Conservation (phyloP, 2,797 vertebrate species). For the Sciurus carolinensis region DNA sequence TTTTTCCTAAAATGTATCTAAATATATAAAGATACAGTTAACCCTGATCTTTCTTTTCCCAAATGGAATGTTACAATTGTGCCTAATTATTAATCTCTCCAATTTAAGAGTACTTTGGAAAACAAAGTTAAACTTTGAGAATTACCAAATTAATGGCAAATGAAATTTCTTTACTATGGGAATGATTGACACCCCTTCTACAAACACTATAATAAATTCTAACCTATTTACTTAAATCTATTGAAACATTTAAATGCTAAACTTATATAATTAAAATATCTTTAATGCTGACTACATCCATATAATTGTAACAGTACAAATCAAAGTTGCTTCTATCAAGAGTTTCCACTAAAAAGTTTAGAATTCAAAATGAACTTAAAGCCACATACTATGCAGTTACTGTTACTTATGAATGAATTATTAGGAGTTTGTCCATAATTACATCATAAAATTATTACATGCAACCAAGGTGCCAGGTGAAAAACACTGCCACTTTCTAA, state of each 20-base stretch:
- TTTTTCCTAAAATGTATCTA: not conserved
- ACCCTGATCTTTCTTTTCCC: not conserved
- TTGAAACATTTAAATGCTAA: conserved; percentile 52
- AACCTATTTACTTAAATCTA: conserved; percentile 26
- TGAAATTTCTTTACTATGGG: not conserved
- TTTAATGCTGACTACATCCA: not conserved
- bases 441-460: conserved; percentile 65
- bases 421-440: conserved; percentile 41
- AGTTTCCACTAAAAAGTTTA: conserved; percentile 65
- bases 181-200: not conserved
- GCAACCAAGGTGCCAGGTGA: not conserved
- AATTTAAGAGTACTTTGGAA: conserved; percentile 10
- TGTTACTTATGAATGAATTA: conserved; percentile 9
- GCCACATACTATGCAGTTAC: conserved; percentile 56
- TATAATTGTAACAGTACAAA: not conserved
- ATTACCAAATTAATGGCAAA: conserved; percentile 17
- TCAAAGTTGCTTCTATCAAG: not conserved
- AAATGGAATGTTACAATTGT: conserved; percentile 2
- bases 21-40: conserved; percentile 8
- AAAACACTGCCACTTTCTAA: not conserved
- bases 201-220: conserved; percentile 48
- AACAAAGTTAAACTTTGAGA: not conserved
- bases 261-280: not conserved
- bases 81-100: not conserved
- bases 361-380: conserved; percentile 62